Percentiles rank a stretch among this genome's conserved stretches.
phyloP scores from a whole-genome alignment of 2,113 vertebrate genomes.

The Pteronura brasiliensis region DNA sequence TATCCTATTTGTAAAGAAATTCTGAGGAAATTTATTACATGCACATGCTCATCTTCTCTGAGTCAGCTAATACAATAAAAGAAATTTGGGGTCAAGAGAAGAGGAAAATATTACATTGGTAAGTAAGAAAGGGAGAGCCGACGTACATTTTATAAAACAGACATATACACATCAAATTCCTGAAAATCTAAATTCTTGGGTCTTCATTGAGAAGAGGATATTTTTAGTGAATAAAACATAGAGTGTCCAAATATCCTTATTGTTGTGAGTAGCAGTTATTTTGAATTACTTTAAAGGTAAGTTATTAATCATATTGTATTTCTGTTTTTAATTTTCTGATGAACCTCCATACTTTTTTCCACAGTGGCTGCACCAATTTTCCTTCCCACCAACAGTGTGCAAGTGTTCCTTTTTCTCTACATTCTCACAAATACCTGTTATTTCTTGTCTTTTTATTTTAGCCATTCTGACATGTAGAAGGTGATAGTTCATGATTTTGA shows the following conservation, averaged over 20 bases:
- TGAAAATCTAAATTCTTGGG: not conserved
- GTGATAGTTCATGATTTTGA: not conserved
- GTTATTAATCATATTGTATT: not conserved
- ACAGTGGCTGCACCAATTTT: not conserved
- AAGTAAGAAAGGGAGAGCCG: not conserved
- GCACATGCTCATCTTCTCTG: not conserved
- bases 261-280: not conserved
- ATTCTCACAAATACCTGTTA: not conserved
- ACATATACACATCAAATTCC: not conserved
- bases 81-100: not conserved
- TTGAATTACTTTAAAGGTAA: not conserved
- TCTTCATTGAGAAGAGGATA: not conserved
- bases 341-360: not conserved
- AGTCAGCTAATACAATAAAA: not conserved
- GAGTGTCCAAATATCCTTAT: not conserved
- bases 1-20: not conserved
- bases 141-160: not conserved
- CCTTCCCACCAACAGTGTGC: not conserved
- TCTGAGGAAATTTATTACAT: not conserved
- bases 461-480: not conserved
- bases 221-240: not conserved
- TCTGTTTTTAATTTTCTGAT: not conserved
- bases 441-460: not conserved
- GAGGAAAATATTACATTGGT: not conserved
- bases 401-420: not conserved